phyloP scores from a whole-genome alignment of 2,113 vertebrate species.

The Cyphomyrus plagiostoma region DNA sequence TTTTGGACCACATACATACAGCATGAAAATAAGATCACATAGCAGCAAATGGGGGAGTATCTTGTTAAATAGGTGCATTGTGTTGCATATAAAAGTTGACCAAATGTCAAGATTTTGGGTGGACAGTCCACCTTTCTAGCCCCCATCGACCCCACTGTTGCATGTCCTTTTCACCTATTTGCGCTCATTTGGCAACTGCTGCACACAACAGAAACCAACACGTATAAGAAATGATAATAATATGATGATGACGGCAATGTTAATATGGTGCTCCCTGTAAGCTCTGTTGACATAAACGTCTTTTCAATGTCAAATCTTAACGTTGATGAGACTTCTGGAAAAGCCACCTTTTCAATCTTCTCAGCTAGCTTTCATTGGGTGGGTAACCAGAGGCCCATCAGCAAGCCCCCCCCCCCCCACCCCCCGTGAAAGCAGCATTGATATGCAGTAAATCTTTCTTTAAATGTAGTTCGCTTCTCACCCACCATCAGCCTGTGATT shows the following conservation, averaged over 20 bases:
- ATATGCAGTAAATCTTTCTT: constrained; percentile 28
- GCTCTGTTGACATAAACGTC: neutral
- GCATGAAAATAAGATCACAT: neutral
- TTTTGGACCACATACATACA: neutral
- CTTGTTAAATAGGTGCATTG: neutral
- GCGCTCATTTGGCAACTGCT: neutral
- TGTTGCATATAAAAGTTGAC: neutral
- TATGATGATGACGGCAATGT: neutral
- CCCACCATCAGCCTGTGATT: neutral
- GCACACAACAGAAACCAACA: neutral
- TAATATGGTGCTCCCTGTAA: neutral
- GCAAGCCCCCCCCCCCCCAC: constrained; percentile 35
- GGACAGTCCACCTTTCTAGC: no score
- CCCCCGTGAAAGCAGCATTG: constrained; percentile 29
- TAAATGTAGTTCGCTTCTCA: constrained; percentile 17
- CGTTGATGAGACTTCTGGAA: neutral
- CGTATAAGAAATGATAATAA: neutral
- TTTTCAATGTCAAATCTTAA: neutral
- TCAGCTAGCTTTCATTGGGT: constrained; percentile 23
- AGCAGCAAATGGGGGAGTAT: neutral
- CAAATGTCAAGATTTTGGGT: neutral
- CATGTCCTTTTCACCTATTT: neutral
- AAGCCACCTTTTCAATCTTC: constrained; percentile 40
- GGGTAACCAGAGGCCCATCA: constrained; percentile 36
- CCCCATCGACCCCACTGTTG: neutral